These are phyloP conservation scores for Enhydra lutris DNA, from an alignment of 2,113 vertebrate genomes.

Conservation along the genomic window DNA sequence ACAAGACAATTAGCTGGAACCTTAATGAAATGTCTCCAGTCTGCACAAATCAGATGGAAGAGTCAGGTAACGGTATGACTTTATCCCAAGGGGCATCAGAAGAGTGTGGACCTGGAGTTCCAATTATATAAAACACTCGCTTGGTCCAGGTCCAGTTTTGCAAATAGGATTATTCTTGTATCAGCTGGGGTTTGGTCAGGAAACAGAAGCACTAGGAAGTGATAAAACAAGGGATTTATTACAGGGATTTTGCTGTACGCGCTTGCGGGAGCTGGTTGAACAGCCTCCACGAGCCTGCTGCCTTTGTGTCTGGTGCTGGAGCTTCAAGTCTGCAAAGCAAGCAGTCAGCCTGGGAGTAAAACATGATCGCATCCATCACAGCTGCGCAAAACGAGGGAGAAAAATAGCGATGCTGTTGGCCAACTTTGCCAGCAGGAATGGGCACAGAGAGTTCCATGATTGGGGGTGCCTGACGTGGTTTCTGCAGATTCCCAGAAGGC, in stretches of 20 bases:
- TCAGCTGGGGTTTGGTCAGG: not conserved
- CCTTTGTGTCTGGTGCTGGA: not conserved
- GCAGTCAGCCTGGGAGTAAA: not conserved
- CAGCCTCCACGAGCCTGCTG: not conserved
- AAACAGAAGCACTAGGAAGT: not conserved
- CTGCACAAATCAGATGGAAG: not conserved
- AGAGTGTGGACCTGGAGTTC: not conserved
- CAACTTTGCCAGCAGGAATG: not conserved
- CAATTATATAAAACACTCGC: not conserved
- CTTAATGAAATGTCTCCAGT: accelerated
- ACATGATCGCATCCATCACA: not conserved
- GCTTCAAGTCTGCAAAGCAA: no score
- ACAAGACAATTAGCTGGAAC: not conserved
- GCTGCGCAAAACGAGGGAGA: not conserved
- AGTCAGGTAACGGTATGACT: accelerated
- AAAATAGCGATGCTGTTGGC: accelerated
- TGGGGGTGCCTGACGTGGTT: not conserved
- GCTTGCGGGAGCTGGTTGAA: accelerated
- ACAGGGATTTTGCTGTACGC: no score
- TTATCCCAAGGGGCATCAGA: accelerated
- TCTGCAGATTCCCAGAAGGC: not conserved
- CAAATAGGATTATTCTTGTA: not conserved
- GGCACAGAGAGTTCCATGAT: accelerated
- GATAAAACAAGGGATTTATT: not conserved
- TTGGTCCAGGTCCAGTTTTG: not conserved